Evolutionary conservation across 2,888 invertebrate species (phyloP).

Genomic region (Sinelater perroti): DNA sequence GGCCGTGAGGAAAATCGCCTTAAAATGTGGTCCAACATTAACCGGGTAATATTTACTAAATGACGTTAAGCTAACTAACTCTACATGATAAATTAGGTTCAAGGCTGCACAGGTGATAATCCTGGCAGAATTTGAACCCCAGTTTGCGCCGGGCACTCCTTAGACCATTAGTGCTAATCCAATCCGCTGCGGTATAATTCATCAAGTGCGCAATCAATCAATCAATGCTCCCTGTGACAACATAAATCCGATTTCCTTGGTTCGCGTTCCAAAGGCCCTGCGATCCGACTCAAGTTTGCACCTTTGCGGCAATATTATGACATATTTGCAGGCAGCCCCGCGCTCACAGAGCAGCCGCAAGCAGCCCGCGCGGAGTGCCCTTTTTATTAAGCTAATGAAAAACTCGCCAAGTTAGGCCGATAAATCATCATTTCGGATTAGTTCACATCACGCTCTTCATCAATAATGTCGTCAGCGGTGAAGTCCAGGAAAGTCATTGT

Average conservation of each 20-base stretch:
- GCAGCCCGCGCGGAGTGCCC: no score
- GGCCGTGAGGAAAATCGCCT: slow-evolving; percentile 16
- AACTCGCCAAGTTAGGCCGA: no score
- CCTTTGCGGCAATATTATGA: slow-evolving; percentile 29
- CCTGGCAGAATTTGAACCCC: slow-evolving; percentile 41
- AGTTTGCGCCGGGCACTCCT: slow-evolving; percentile 51
- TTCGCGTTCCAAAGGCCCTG: slow-evolving; percentile 41
- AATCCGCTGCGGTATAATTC: slow-evolving; percentile 58
- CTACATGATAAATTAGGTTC: slow-evolving; percentile 41
- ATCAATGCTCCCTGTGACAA: slow-evolving; percentile 59
- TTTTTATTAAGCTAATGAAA: no score
- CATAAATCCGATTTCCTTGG: slow-evolving; percentile 59
- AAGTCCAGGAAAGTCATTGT: no score
- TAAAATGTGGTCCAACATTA: slow-evolving; percentile 19
- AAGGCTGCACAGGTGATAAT: slow-evolving; percentile 46
- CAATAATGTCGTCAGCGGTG: no score
- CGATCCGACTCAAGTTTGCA: slow-evolving; percentile 32
- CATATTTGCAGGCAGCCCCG: no score
- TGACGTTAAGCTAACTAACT: slow-evolving; percentile 24
- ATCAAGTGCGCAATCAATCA: slow-evolving; percentile 60
- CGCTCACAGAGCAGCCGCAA: no score
- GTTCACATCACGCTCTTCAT: no score
- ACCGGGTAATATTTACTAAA: slow-evolving; percentile 30
- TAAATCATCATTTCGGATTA: no score
- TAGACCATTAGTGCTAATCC: slow-evolving; percentile 56